Conservation (phyloP, 2,113 vertebrate species). For the Coreoperca whiteheadi region DNA sequence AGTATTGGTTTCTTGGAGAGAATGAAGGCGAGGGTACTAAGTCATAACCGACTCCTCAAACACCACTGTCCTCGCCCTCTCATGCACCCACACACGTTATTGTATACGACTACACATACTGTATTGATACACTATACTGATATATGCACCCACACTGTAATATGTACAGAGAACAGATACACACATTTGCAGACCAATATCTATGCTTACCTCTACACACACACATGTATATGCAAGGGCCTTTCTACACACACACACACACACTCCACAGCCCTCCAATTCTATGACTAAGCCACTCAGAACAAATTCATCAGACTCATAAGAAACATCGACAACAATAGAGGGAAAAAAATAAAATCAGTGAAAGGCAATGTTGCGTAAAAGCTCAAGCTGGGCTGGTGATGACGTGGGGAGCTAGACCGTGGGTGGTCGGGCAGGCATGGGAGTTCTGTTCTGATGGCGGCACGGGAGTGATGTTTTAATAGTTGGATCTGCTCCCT, state of each 20-base stretch:
- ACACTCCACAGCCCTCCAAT: slow-evolving; percentile 7
- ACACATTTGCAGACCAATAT: slow-evolving; percentile 36
- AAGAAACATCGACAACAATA: slow-evolving; percentile 66
- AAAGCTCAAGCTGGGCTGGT: slow-evolving; percentile 48
- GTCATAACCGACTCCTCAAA: slow-evolving; percentile 58
- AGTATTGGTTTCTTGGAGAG: slow-evolving; percentile 65
- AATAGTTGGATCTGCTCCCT: slow-evolving; percentile 70
- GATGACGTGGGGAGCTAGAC: slow-evolving; percentile 45
- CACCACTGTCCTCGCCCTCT: slow-evolving; percentile 29
- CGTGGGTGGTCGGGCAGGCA: slow-evolving; percentile 44
- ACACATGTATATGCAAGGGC: background rate
- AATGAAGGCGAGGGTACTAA: slow-evolving; percentile 52
- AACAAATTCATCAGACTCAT: slow-evolving; percentile 66
- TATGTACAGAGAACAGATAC: background rate
- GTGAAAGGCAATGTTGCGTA: slow-evolving; percentile 67
- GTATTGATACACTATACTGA: slow-evolving; percentile 29
- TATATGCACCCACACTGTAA: background rate
- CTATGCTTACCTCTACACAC: slow-evolving; percentile 1
- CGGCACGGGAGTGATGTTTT: slow-evolving; percentile 60
- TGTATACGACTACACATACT: slow-evolving; percentile 34
- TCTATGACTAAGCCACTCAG: slow-evolving; percentile 53
- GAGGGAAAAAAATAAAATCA: slow-evolving; percentile 68
- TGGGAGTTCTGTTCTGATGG: slow-evolving; percentile 46
- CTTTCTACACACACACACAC: slow-evolving; percentile 2
- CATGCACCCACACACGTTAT: slow-evolving; percentile 25